Evolutionary conservation across 2,888 invertebrate genomes (phyloP).

Genomic region (Rhingia rostrata): DNA sequence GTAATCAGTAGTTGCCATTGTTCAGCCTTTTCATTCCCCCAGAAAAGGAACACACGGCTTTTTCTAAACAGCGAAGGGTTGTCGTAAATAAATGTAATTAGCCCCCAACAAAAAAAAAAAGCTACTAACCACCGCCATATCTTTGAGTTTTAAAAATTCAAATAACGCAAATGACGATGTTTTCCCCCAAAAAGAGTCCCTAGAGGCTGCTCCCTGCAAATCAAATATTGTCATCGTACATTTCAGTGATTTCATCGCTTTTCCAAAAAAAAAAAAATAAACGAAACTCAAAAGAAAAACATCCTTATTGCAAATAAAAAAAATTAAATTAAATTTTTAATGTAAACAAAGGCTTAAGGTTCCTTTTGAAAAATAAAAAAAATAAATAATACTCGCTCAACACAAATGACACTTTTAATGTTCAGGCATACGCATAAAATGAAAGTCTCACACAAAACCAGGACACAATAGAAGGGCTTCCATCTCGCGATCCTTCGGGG

Average conservation of each 20-base stretch:
- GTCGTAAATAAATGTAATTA: constrained; percentile 56
- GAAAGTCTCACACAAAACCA: constrained; percentile 38
- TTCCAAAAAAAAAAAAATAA: neutral
- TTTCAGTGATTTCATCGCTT: constrained; percentile 37
- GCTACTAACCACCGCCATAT: constrained; percentile 17
- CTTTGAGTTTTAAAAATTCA: constrained; percentile 53
- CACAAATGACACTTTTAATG: constrained; percentile 42
- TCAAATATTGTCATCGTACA: constrained; percentile 64
- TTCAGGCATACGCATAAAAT: constrained; percentile 14
- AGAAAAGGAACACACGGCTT: neutral
- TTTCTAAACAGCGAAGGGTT: constrained; percentile 28
- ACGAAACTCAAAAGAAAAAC: neutral
- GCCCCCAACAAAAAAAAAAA: constrained; percentile 21
- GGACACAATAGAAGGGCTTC: constrained; percentile 47
- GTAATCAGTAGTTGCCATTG: constrained; percentile 20
- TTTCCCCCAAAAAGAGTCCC: constrained; percentile 45
- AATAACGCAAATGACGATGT: constrained; percentile 55
- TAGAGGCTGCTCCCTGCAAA: constrained; percentile 57
- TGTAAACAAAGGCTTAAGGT: constrained; percentile 52
- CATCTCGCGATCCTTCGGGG: constrained; percentile 13
- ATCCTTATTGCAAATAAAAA: constrained; percentile 54
- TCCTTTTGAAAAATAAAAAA: constrained; percentile 29
- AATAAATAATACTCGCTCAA: constrained; percentile 13
- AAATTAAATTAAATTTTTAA: constrained; percentile 62
- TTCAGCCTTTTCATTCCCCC: neutral